Percentiles rank a stretch among this genome's conserved stretches.
phyloP scores from a whole-genome alignment of 2,797 vertebrate genomes.

The Gallinago nigripennis region DNA sequence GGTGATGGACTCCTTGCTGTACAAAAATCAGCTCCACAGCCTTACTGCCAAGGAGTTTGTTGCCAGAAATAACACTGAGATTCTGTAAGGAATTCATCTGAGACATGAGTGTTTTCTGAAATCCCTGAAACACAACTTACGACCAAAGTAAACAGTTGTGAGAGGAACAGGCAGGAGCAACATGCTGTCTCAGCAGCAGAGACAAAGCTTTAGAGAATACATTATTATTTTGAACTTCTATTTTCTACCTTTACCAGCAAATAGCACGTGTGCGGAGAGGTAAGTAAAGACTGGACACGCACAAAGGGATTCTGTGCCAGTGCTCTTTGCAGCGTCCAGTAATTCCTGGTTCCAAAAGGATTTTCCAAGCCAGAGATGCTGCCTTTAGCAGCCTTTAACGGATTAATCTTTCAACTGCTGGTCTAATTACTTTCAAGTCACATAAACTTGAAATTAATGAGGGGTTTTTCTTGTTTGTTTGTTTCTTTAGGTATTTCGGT shows the following conservation, averaged over 20 bases:
- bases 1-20: not conserved
- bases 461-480: not conserved
- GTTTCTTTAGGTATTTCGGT: not conserved
- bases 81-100: not conserved
- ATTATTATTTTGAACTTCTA: not conserved
- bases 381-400: not conserved
- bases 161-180: not conserved
- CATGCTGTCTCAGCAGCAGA: not conserved
- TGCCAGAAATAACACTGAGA: not conserved
- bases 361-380: not conserved
- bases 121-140: not conserved
- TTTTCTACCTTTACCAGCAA: not conserved
- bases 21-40: not conserved
- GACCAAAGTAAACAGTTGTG: not conserved
- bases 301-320: not conserved
- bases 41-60: not conserved
- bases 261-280: not conserved
- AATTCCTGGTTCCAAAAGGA: not conserved
- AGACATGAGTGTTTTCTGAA: not conserved
- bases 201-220: not conserved
- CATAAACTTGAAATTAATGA: not conserved
- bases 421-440: not conserved
- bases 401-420: not conserved
- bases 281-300: not conserved
- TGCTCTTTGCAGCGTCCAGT: not conserved